Conservation (phyloP, 1,140 invertebrate species). For the Drosophila bocqueti region DNA sequence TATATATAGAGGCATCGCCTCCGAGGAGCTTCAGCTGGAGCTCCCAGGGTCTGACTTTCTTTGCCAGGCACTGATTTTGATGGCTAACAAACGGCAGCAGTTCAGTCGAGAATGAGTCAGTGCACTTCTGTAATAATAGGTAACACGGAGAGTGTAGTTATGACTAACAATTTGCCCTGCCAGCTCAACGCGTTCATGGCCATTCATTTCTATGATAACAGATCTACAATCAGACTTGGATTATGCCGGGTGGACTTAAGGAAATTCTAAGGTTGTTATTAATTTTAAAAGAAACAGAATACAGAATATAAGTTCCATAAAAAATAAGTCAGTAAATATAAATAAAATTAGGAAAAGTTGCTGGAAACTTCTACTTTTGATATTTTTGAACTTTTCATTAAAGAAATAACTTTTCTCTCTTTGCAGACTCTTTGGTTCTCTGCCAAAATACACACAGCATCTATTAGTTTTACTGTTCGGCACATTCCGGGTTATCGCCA, state of each 20-base stretch:
- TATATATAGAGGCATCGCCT: slow-evolving; percentile 4
- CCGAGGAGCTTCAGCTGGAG: slow-evolving; percentile 17
- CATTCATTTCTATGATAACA: slow-evolving; percentile 41
- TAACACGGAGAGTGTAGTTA: slow-evolving; percentile 26
- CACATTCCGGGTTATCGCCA: slow-evolving; percentile 98
- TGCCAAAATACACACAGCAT: slow-evolving; percentile 96
- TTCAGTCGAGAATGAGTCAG: slow-evolving; percentile 60
- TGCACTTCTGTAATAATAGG: slow-evolving; percentile 66
- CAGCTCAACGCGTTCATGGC: slow-evolving; percentile 6
- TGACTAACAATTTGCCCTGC: slow-evolving; percentile 55
- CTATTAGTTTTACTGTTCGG: slow-evolving; percentile 97
- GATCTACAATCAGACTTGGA: slow-evolving; percentile 17
- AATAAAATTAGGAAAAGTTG: neutral
- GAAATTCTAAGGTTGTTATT: neutral
- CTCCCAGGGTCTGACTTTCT: slow-evolving; percentile 51
- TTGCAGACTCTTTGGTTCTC: slow-evolving; percentile 93
- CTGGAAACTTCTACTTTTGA: neutral
- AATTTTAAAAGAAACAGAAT: neutral
- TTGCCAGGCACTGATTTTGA: slow-evolving; percentile 37
- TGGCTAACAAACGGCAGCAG: slow-evolving; percentile 22
- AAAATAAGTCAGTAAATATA: no score
- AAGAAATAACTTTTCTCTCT: neutral
- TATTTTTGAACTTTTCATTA: no score
- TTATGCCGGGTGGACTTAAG: neutral
- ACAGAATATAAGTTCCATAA: no score